Evolutionary conservation across 2,797 vertebrate species (phyloP).

Genomic region (Ataeniobius toweri): DNA sequence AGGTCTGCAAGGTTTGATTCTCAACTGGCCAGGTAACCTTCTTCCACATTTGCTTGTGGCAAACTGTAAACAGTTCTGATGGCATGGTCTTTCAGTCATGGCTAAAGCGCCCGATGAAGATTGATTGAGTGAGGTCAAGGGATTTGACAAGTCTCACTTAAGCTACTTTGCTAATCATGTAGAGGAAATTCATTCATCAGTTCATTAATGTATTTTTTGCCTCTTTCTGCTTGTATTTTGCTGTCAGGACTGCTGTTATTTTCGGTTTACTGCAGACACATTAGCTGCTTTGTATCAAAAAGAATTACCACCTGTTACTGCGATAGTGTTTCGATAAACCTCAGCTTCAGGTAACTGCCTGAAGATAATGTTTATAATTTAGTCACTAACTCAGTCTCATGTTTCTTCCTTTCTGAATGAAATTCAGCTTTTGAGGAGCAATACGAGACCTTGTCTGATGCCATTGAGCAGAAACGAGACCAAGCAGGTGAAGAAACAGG

Average conservation of each 20-base stretch:
- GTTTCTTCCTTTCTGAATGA: background rate
- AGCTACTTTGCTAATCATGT: too few relatives aligned
- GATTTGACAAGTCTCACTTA: too few relatives aligned
- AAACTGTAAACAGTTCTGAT: too few relatives aligned
- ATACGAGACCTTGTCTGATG: background rate
- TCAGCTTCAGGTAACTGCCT: background rate
- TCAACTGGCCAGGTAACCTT: too few relatives aligned
- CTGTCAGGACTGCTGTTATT: too few relatives aligned
- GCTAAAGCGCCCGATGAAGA: too few relatives aligned
- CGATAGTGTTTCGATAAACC: background rate
- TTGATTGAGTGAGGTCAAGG: too few relatives aligned
- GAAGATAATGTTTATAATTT: background rate
- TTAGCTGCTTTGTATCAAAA: background rate
- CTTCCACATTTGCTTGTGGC: too few relatives aligned
- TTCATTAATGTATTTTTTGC: background rate
- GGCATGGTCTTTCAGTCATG: too few relatives aligned
- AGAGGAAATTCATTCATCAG: background rate
- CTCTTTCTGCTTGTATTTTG: background rate
- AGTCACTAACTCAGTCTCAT: background rate
- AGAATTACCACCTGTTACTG: background rate
- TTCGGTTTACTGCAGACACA: too few relatives aligned
- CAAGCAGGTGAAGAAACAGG: conserved; percentile 25
- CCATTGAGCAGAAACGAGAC: conserved; percentile 7
- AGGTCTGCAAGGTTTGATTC: too few relatives aligned
- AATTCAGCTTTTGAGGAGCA: background rate